Evolutionary conservation across 2,888 invertebrate species (phyloP), one percentile per base, ranked within the genome.

Genomic region (Pammene aurita): DNA sequence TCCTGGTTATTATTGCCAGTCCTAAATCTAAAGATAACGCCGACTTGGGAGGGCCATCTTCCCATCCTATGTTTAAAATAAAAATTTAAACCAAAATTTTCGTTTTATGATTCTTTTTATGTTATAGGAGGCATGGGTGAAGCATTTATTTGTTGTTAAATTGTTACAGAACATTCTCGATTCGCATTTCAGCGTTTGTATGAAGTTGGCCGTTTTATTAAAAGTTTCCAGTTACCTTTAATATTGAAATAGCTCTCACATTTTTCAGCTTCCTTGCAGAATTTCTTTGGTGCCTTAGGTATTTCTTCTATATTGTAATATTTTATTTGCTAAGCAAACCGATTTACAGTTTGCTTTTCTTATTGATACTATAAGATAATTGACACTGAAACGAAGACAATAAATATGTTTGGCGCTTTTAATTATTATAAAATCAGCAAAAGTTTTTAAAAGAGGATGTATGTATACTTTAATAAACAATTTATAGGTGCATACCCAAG

Each of bases 31-130:
- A 84, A 86, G 85, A 86, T 88, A 90, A 88, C 85, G 86, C 14
- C 87, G 90, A 87, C 88, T 82, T 87, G 83, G 85, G 86, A 85
- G 88, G 81, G 86, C 89, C 88, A 89, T 90, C 88, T 88, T 91
- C 92, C 91, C 92, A 89, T 86, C 79, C 92, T 88, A 92, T 92
- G 92, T 92, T 92, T 92, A 92, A 92, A 92, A 92, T 92, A 92
- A 92, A 92, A 92, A 90, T 91, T 90, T 87, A 85, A 38, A 89
- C 84, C 86, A 86, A 90, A 83, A 84, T 83, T 87, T 83, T 74
- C 80, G 80, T 85, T 90, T 89, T 87, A 88, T 84, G 85, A 81
- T 80, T 78, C 80, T 82, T 81, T 88, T 88, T 88, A 88, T 85
- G 78, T 75, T 76, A n/a, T n/a, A 78, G 76, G 74, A 79, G 78